A percentile compares a stretch with the other conserved stretches of the same genome.
Evolutionary conservation across 2,113 vertebrate species (phyloP).

Genomic region (Mirounga angustirostris): DNA sequence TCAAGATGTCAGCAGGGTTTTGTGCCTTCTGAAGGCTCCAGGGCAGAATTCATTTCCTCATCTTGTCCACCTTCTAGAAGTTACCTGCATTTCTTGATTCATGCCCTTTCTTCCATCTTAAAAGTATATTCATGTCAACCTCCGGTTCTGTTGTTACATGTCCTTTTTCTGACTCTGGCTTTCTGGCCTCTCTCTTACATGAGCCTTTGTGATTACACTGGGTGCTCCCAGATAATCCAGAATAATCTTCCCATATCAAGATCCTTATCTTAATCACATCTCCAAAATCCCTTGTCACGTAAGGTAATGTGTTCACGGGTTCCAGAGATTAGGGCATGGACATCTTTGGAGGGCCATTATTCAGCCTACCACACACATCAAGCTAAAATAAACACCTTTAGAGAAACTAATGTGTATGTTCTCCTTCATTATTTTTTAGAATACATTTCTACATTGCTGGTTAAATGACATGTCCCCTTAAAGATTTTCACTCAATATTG

Average conservation of each 20-base stretch:
- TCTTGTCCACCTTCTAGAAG: background rate
- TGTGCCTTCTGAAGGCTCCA: background rate
- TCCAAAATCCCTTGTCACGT: background rate
- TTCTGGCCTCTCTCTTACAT: background rate
- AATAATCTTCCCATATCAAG: background rate
- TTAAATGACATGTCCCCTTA: background rate
- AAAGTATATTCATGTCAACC: background rate
- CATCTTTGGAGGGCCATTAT: background rate
- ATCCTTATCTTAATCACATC: background rate
- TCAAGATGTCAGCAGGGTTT: background rate
- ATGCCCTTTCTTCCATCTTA: background rate
- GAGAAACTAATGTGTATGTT: background rate
- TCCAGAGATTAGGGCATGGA: background rate
- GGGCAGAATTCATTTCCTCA: background rate
- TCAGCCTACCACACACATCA: background rate
- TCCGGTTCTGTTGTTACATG: background rate
- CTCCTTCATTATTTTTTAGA: background rate
- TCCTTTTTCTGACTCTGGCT: background rate
- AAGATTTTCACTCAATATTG: background rate
- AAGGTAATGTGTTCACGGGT: background rate
- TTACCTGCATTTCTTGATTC: background rate
- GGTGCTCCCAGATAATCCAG: background rate
- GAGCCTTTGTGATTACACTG: background rate
- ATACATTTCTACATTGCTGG: background rate
- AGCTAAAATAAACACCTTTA: background rate